Percentiles rank a stretch among this genome's conserved stretches.
These are phyloP conservation scores for Drosophila punjabiensis DNA, from an alignment of 1,140 invertebrate genomes.

Conservation along the genomic window DNA sequence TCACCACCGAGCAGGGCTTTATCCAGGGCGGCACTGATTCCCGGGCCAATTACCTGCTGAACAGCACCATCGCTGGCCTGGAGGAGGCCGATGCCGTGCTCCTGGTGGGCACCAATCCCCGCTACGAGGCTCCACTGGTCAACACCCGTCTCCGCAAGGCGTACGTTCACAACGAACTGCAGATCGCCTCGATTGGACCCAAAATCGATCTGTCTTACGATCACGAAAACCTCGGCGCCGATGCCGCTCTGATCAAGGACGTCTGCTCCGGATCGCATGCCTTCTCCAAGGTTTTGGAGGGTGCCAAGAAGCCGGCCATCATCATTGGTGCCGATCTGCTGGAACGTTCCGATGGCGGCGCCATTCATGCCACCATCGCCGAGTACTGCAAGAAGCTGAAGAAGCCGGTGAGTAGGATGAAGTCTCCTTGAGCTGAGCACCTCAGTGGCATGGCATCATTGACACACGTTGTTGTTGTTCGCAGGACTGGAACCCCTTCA, in stretches of 20 bases:
- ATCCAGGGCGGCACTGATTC: slow-evolving; percentile 94
- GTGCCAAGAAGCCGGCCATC: slow-evolving; percentile 95
- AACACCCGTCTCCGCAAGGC: slow-evolving; percentile 98
- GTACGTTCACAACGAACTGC: slow-evolving; percentile 94
- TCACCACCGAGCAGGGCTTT: slow-evolving; percentile 96
- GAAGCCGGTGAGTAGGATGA: slow-evolving; percentile 83
- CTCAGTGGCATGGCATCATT: background rate
- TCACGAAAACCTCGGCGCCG: slow-evolving; percentile 95
- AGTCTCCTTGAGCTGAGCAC: too few species aligned
- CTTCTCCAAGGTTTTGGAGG: slow-evolving; percentile 90
- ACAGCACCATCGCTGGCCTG: slow-evolving; percentile 94
- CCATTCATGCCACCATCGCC: slow-evolving; percentile 91
- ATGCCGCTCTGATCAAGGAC: slow-evolving; percentile 90
- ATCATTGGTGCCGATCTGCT: slow-evolving; percentile 95
- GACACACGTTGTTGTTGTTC: background rate
- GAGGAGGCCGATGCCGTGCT: slow-evolving; percentile 98
- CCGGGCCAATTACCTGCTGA: slow-evolving; percentile 96
- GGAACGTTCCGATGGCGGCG: slow-evolving; percentile 91
- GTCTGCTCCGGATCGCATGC: slow-evolving; percentile 91
- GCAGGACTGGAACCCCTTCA: slow-evolving; percentile 91
- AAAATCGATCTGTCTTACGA: slow-evolving; percentile 97
- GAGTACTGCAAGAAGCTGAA: slow-evolving; percentile 88
- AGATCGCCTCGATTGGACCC: slow-evolving; percentile 95
- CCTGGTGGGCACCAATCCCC: slow-evolving; percentile 98
- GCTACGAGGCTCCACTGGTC: slow-evolving; percentile 98